Evolutionary conservation across 30 jellyfish, hydroid and myxozoan species (phyloP), one percentile per base, ranked within the genome.

Genomic region (Clytia hemisphaerica): DNA sequence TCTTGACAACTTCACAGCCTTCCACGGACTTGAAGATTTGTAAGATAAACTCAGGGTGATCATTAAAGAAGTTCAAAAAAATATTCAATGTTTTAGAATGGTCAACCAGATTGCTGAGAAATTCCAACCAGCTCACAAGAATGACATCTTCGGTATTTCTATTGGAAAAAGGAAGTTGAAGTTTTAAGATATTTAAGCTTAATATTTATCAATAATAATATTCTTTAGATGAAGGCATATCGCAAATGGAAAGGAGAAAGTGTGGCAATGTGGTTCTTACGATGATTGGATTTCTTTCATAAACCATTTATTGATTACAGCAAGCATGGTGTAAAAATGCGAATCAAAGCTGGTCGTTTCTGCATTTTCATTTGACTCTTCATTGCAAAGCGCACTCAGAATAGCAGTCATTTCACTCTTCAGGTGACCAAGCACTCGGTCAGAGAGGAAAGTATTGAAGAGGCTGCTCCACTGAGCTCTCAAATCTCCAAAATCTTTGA

Each of bases 11-110:
- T 18, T 5, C 6, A 2, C 16, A 45, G 6, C 30, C 33, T 58
- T 24, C 18, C 6, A 50, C 27, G 15, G 81, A 69, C 16, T 45
- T 45, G 55, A 69, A 69, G 12, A 69, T 9, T 48, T 1, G 15
- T 16, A 22, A 69, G 30, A 69, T 29, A 25, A 35, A 45, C 5
- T n/a, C 36, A 12, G 46, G 38, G 14, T 69, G 77, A 0, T 69
- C 22, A 15, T 26, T 50, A 37, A 44, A 69, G 54, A 24, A 69
- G 9, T 69, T 75, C 28, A 32, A n/a, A 37, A 69, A 69, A 4
- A 69, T 69, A 0, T 31, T n/a, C n/a, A 69, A 55, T 3, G 81
- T 69, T 69, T 49, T 46, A 16, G 81, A 45, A 45, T 69, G 81
- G 35, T 45, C 81, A 42, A 69, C 49, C 54, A 69, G 22, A 47